These are phyloP conservation scores for Malthinus flaveolus DNA, from an alignment of 2,888 invertebrate species.

Conservation along the genomic window DNA sequence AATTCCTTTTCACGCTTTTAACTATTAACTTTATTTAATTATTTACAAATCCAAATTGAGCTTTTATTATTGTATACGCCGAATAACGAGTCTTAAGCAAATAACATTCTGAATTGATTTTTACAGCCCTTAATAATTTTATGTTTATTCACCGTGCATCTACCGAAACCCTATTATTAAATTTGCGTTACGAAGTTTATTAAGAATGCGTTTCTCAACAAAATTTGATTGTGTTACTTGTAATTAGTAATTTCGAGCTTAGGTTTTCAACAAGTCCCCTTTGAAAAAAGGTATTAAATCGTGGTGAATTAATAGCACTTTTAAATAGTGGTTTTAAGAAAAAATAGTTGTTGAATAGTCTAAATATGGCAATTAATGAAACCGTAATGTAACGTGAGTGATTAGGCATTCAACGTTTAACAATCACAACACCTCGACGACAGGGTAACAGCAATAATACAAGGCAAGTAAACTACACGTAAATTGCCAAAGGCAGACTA, in stretches of 20 bases:
- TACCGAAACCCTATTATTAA: not conserved
- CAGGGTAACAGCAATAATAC: conserved; percentile 21
- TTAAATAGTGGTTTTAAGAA: no score
- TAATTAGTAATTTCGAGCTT: not conserved
- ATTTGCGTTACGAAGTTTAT: no score
- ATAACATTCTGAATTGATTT: not conserved
- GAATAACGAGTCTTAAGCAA: not conserved
- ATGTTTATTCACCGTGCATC: not conserved
- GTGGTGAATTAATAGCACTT: no score
- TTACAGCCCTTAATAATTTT: no score
- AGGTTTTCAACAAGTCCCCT: not conserved
- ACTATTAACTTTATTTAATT: no score
- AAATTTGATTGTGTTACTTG: not conserved
- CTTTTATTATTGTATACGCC: not conserved
- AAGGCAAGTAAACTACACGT: conserved; percentile 22
- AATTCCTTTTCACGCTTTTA: no score
- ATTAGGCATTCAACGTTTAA: conserved; percentile 20
- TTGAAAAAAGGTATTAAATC: no score
- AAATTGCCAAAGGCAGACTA: conserved; percentile 34
- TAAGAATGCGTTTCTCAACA: not conserved
- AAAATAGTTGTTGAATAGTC: no score
- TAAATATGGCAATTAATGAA: not conserved
- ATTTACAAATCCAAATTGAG: no score
- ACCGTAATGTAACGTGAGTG: not conserved
- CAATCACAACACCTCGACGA: conserved; percentile 23